These are phyloP conservation scores for Coregonus sp. DNA, from an alignment of 2,797 vertebrate species.

Conservation along the genomic window DNA sequence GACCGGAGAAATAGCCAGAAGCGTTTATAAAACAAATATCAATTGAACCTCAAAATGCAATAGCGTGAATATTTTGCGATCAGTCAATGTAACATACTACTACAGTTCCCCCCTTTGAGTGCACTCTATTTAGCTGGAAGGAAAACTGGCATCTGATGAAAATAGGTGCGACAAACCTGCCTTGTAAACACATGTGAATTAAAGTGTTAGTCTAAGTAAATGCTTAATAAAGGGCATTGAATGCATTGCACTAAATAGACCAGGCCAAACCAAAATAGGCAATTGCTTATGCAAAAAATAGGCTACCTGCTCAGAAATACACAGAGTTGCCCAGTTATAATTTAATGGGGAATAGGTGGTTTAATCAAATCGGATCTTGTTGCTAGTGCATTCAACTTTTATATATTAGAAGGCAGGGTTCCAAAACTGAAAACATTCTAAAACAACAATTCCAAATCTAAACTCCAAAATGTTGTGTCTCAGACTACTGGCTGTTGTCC, in stretches of 20 bases:
- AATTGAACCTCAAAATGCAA: constrained; percentile 30
- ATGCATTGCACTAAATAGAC: background rate
- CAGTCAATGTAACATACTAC: background rate
- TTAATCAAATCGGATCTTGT: background rate
- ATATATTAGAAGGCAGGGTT: constrained; percentile 1
- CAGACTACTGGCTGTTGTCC: constrained; percentile 71
- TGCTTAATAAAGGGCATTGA: background rate
- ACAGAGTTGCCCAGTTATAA: background rate
- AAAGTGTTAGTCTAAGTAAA: background rate
- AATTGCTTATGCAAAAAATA: background rate
- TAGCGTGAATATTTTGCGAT: constrained; percentile 25
- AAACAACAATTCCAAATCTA: constrained; percentile 13
- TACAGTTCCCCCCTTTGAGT: constrained; percentile 6
- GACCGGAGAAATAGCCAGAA: background rate
- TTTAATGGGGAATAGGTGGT: background rate
- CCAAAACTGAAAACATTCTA: constrained; percentile 11
- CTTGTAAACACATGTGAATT: background rate
- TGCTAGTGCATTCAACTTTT: constrained; percentile 1
- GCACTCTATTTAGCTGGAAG: constrained; percentile 27
- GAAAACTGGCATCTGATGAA: background rate
- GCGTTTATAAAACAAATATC: constrained; percentile 13
- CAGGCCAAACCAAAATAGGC: background rate
- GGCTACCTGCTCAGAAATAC: background rate
- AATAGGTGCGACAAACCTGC: constrained; percentile 2
- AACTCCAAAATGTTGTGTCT: constrained; percentile 62